phyloP scores from a whole-genome alignment of 2,888 invertebrate genomes.

The Acleris cristana region DNA sequence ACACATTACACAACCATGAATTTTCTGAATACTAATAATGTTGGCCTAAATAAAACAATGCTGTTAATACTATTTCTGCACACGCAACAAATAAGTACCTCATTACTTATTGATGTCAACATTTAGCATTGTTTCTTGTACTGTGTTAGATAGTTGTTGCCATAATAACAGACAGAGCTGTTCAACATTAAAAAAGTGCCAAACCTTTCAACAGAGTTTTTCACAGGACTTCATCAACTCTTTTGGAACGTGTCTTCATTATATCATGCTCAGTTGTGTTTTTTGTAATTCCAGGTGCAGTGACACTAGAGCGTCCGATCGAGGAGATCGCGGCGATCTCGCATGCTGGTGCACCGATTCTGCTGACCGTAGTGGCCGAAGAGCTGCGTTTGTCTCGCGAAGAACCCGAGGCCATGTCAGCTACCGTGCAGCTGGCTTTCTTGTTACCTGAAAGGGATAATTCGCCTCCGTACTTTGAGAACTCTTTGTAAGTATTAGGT shows the following conservation, averaged over 20 bases:
- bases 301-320: constrained; percentile 85
- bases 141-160: too few relatives aligned
- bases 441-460: constrained; percentile 91
- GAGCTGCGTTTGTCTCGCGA: constrained; percentile 90
- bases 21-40: too few relatives aligned
- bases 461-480: constrained; percentile 91
- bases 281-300: constrained; percentile 69
- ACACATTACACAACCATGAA: too few relatives aligned
- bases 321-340: constrained; percentile 91
- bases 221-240: too few relatives aligned
- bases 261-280: background rate
- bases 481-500: constrained; percentile 86
- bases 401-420: constrained; percentile 91
- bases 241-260: background rate
- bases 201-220: too few relatives aligned
- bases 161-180: too few relatives aligned
- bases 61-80: too few relatives aligned
- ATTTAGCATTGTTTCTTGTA: too few relatives aligned
- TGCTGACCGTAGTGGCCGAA: constrained; percentile 93
- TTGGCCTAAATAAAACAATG: too few relatives aligned
- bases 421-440: constrained; percentile 92
- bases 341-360: constrained; percentile 92
- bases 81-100: too few relatives aligned
- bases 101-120: too few relatives aligned
- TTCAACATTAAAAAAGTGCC: too few relatives aligned